Percentiles rank a stretch among this genome's conserved stretches.
phyloP scores from a whole-genome alignment of 2,888 invertebrate genomes.

The Heterodera filipjevi region DNA sequence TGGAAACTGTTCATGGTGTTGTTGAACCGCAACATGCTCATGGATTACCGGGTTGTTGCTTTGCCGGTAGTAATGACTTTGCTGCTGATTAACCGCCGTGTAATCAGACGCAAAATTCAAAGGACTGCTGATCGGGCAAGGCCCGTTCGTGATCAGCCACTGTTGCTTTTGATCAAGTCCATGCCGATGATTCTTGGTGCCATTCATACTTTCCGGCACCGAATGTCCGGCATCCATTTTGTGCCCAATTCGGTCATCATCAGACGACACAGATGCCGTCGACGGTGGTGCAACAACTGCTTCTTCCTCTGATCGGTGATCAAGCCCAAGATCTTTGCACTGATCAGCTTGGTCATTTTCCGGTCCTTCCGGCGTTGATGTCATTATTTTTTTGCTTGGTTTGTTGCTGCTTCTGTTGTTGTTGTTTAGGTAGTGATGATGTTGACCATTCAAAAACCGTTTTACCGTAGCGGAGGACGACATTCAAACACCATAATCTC shows the following conservation, averaged over 20 bases:
- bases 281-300: not conserved
- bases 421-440: not conserved
- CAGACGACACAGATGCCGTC: not conserved
- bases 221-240: not conserved
- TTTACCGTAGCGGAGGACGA: too few species aligned
- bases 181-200: not conserved
- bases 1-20: not conserved
- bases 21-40: not conserved
- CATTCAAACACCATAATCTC: too few species aligned
- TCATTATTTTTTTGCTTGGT: too few species aligned
- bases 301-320: not conserved
- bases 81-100: too few species aligned
- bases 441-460: not conserved
- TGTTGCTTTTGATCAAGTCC: not conserved
- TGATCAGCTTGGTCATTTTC: too few species aligned
- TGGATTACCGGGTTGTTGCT: not conserved
- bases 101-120: too few species aligned
- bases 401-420: not conserved
- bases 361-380: not conserved
- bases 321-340: too few species aligned
- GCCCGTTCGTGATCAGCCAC: not conserved
- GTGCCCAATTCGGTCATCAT: too few species aligned
- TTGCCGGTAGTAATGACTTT: not conserved
- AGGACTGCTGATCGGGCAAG: not conserved
- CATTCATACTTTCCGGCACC: not conserved